These are phyloP conservation scores for Automeris io DNA, from an alignment of 2,888 invertebrate genomes.

Conservation along the genomic window DNA sequence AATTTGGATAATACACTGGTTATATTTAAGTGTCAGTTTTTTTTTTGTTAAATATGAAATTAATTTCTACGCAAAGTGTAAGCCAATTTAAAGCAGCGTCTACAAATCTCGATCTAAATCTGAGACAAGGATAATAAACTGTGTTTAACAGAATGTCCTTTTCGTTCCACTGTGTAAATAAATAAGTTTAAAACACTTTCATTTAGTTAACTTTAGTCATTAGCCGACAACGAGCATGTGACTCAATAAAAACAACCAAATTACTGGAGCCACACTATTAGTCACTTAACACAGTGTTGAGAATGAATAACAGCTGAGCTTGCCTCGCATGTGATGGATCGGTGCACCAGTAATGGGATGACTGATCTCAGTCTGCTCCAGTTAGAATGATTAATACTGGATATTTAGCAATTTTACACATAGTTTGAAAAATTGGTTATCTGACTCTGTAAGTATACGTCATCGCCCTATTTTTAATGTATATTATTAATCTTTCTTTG, in stretches of 20 bases:
- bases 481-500: too few species aligned
- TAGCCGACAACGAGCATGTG: not conserved
- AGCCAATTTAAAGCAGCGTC: too few species aligned
- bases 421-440: not conserved
- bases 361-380: slow-evolving; percentile 5
- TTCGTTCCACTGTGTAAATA: too few species aligned
- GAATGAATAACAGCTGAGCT: slow-evolving; percentile 1
- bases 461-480: too few species aligned
- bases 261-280: slow-evolving; percentile 5
- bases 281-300: slow-evolving; percentile 3
- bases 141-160: too few species aligned
- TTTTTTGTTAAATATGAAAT: too few species aligned
- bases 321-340: slow-evolving; percentile 4
- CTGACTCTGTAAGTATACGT: not conserved
- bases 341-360: slow-evolving; percentile 3
- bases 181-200: not conserved
- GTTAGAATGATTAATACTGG: not conserved
- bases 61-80: too few species aligned
- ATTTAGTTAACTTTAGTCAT: not conserved
- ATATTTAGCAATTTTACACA: not conserved
- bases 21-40: too few species aligned
- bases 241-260: slow-evolving; percentile 6
- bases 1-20: too few species aligned
- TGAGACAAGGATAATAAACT: too few species aligned
- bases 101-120: too few species aligned